phyloP scores from a whole-genome alignment of 2,888 invertebrate species.

The Megalurothrips usitatus region DNA sequence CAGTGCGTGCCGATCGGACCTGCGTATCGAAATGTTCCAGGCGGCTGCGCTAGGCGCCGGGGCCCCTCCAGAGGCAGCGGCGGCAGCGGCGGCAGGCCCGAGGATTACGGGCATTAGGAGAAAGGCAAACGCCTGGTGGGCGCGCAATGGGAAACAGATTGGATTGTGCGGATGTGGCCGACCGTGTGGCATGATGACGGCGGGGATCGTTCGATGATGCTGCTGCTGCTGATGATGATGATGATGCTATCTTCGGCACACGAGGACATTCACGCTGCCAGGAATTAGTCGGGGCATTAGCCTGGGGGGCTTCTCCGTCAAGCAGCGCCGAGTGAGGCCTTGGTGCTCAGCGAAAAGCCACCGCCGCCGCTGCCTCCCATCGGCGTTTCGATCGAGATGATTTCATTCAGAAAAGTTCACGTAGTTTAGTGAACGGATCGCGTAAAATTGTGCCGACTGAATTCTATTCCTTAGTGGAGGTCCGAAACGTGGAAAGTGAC shows the following conservation, averaged over 20 bases:
- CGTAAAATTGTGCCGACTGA: too few species aligned
- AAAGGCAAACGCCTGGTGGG: neutral
- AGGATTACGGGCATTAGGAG: neutral
- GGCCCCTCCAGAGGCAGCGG: neutral
- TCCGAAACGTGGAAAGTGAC: too few species aligned
- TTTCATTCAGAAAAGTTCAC: too few species aligned
- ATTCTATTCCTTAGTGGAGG: too few species aligned
- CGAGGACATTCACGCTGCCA: neutral
- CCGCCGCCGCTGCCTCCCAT: too few species aligned
- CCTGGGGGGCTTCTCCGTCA: too few species aligned
- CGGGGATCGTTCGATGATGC: neutral
- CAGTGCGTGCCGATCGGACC: neutral
- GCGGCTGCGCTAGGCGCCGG: neutral
- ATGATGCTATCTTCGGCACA: neutral
- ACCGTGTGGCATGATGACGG: neutral
- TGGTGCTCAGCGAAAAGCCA: too few species aligned
- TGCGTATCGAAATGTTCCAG: conserved; percentile 18
- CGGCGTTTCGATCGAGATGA: too few species aligned
- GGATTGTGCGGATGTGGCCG: conserved; percentile 19
- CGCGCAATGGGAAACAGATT: neutral
- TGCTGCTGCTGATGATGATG: neutral
- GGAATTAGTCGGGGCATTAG: too few species aligned
- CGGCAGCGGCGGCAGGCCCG: neutral
- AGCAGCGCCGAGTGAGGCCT: too few species aligned
- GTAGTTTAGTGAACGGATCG: too few species aligned